phyloP scores from a whole-genome alignment of 1,140 invertebrate genomes.

The Orchestia grillus region DNA sequence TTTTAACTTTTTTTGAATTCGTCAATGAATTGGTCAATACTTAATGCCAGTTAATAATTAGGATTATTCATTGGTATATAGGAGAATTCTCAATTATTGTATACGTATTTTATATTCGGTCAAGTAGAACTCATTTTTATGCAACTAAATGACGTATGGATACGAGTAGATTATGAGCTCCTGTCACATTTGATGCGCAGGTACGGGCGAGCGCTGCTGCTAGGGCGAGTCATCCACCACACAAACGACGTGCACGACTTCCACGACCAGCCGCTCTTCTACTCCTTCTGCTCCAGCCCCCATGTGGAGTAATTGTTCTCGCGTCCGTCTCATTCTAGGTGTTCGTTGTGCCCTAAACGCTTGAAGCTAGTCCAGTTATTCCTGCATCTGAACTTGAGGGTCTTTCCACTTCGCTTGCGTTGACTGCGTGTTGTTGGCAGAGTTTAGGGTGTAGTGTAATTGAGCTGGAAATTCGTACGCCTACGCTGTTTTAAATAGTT shows the following conservation, averaged over 20 bases:
- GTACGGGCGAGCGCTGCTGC: conserved; percentile 86
- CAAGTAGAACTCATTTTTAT: too few species aligned
- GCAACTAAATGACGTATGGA: too few species aligned
- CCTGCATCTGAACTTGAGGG: background rate
- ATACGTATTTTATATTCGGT: too few species aligned
- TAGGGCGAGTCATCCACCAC: conserved; percentile 86
- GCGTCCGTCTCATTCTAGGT: background rate
- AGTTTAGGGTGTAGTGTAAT: too few species aligned
- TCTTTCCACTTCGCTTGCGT: background rate
- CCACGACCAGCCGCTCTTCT: conserved; percentile 74
- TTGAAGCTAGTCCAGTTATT: background rate
- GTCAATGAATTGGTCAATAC: too few species aligned
- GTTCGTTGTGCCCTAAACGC: background rate
- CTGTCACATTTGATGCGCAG: background rate
- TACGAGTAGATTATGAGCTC: background rate
- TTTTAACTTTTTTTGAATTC: too few species aligned
- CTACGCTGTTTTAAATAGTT: background rate
- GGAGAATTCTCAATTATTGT: too few species aligned
- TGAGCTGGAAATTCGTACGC: too few species aligned
- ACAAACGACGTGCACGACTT: conserved; percentile 87
- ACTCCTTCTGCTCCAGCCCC: conserved; percentile 69
- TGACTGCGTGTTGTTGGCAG: background rate
- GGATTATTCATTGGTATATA: too few species aligned
- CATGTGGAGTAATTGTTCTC: background rate
- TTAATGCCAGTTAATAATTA: too few species aligned